Base-by-base conservation (phyloP, 2,797 vertebrate species). In the Phoeniculus purpureus region DNA sequence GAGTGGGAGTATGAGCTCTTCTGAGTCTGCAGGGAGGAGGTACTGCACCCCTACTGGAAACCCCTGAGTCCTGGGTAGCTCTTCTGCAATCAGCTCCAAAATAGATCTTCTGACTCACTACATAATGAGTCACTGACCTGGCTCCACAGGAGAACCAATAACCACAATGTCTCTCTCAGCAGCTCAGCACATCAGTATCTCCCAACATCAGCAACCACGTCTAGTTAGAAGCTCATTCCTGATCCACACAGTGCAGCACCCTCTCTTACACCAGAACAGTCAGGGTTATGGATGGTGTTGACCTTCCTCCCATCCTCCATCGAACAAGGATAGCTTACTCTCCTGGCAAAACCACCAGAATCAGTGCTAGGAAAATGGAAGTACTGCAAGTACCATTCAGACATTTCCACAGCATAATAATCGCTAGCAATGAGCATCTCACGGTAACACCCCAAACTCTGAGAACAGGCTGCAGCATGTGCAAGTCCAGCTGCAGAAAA, bases 241-340 rank as follows among this genome's bases (percentile, higher is more conserved):
- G 15, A 43, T 26, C 50, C n/a, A 26, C 7, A 1, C 45, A 43
- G 9, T 7, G 21, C 61, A 17, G 13, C 10, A 7, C 62, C 54
- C 54, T 92, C 26, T 37, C 52, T 66, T 25, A 60, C 12, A 34
- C 17, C 47, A n/a, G 18, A n/a, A 15, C 12, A 81, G 32, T 37
- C 60, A 52, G 1, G 2, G 15, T 17, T 70, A 15, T 7, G 12
- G 54, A 15, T 16, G 25, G 12, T 27, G 14, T 0, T 6, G 5
- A 48, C 40, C 70, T 48, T 75, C 52, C 32, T 61, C 14, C 13
- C 3, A 2, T 52, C 26, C 48, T 85, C 32, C 34, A 18, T 34
- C 29, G 37, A 7, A 2, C 45, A 7, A 58, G 43, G 26, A 59
- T 16, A 37, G 13, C 11, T 25, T 4, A 14, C 3, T 43, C 8